Percentiles rank a stretch among this genome's conserved stretches.
These are phyloP conservation scores for Nettapus auritus DNA, from an alignment of 2,113 vertebrate species.

Conservation along the genomic window DNA sequence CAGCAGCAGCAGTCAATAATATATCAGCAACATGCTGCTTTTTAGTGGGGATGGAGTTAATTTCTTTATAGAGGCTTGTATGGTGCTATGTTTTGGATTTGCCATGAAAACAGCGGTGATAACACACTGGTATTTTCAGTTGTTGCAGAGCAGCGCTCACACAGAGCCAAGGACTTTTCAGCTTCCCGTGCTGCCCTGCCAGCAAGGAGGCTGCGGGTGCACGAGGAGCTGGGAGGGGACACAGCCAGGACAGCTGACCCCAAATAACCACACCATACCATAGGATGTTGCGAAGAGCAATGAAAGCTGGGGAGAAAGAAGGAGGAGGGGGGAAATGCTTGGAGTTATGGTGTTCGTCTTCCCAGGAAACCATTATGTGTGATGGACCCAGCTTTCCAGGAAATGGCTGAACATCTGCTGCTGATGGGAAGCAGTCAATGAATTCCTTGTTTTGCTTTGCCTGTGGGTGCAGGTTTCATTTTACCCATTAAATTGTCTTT, in stretches of 20 bases:
- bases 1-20: neutral
- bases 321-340: neutral
- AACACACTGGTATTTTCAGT: too few relatives aligned
- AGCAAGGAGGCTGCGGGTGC: neutral
- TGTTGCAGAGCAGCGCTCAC: neutral
- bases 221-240: neutral
- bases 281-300: neutral
- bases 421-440: neutral
- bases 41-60: neutral
- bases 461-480: neutral
- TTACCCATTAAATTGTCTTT: neutral
- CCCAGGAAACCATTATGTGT: neutral
- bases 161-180: neutral
- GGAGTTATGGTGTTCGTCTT: neutral
- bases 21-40: neutral
- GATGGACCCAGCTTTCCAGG: neutral
- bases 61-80: neutral
- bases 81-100: neutral
- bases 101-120: neutral
- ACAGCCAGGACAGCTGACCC: neutral
- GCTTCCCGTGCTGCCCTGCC: neutral
- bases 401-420: neutral
- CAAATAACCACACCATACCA: neutral
- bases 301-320: neutral
- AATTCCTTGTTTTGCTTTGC: neutral